Evolutionary conservation across 2,113 vertebrate species (phyloP).

Genomic region (Tor tambroides): DNA sequence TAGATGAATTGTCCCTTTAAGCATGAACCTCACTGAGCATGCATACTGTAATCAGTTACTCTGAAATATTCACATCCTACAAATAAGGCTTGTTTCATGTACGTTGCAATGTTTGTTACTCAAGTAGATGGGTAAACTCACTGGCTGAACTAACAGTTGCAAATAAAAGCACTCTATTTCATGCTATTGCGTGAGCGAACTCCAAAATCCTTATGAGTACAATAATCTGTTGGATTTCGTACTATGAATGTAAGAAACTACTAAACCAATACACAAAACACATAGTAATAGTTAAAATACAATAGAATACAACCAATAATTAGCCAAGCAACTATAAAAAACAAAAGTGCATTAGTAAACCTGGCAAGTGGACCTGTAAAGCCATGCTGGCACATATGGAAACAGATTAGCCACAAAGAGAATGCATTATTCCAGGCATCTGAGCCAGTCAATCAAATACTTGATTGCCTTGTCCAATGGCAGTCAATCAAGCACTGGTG

Average conservation of each 20-base stretch:
- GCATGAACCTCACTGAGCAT: not conserved
- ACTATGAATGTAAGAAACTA: not conserved
- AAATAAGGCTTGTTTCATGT: not conserved
- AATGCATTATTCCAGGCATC: conserved; percentile 33
- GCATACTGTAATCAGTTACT: not conserved
- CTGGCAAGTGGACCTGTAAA: not conserved
- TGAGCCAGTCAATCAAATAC: conserved; percentile 38
- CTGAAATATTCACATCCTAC: not conserved
- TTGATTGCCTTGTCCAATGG: conserved; percentile 36
- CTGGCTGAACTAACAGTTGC: not conserved
- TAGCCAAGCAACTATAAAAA: not conserved
- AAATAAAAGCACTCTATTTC: not conserved
- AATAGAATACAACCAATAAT: not conserved
- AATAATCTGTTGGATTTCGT: not conserved
- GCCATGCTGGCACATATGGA: conserved; percentile 18
- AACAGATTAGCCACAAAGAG: conserved; percentile 30
- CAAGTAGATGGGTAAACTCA: not conserved
- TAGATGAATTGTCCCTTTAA: not conserved
- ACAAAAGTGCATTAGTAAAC: not conserved
- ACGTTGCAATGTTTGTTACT: not conserved
- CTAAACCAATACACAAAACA: not conserved
- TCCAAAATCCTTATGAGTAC: not conserved
- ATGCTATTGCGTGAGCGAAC: not conserved
- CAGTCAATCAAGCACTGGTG: conserved; percentile 23
- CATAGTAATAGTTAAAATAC: not conserved